Evolutionary conservation across 2,888 invertebrate genomes (phyloP), one percentile per base, ranked within the genome.

Genomic region (Drosophila fulvimacula): DNA sequence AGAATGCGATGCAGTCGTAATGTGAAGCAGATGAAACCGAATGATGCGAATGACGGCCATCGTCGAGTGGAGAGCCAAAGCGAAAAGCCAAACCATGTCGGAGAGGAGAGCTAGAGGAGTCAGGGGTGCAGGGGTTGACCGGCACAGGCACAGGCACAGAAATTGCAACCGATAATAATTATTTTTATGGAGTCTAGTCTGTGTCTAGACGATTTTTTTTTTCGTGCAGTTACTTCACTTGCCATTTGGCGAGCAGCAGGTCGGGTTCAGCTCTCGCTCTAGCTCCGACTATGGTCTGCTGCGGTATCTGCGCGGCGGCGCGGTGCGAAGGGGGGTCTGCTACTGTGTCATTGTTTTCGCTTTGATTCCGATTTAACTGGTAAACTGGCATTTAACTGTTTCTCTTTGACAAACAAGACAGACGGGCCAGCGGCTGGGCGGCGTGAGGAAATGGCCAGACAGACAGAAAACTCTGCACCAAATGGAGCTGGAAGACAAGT

Each of bases 111-210:
- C 17, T 3, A 15, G 19, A 32, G 19, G 49, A n/a, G 52, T 52
- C 4, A 21, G 36, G 24, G 24, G 36, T 6, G 64, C 63, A 46
- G 10, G 27, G 27, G 44, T n/a, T 46, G 46, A 15, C 27, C 46
- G 42, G 13, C 21, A 27, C 79, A 76, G 53, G 53, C 39, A 30
- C 52, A 52, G 84, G 82, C 90, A 82, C 89, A 92, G 92, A 91
- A 91, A 92, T 91, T 91, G 91, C 91, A 91, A 82, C 92, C 92
- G 92, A 92, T 92, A 92, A 92, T 92, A 92, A 92, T 92, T 92
- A 92, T 92, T 92, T 92, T 92, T 92, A 92, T 92, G 91, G 91
- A 92, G 92, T 92, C 92, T 92, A 92, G 92, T 92, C 92, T 91
- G 81, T 90, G 92, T 92, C 92, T 92, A 92, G 92, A 92, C 92